These are phyloP conservation scores for Callorhinus ursinus DNA, from an alignment of 2,113 vertebrate genomes.

Conservation along the genomic window DNA sequence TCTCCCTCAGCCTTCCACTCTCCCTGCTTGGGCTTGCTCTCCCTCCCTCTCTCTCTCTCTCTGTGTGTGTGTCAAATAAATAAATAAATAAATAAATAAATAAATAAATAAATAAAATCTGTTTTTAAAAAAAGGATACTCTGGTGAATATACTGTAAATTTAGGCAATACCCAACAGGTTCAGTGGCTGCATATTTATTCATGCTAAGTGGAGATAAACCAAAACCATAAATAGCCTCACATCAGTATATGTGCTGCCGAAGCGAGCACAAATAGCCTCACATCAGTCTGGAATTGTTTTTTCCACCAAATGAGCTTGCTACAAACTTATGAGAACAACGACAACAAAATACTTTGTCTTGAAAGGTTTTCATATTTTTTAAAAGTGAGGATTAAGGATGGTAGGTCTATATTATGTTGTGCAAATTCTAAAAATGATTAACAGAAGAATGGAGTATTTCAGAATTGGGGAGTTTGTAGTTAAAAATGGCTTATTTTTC, in stretches of 20 bases:
- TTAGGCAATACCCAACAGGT: neutral
- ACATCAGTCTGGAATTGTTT: neutral
- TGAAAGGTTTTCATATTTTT: conserved; percentile 7
- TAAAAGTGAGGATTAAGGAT: neutral
- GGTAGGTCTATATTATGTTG: neutral
- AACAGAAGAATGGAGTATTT: neutral
- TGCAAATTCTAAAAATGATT: conserved; percentile 16
- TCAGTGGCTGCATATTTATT: neutral
- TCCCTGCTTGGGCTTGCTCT: neutral
- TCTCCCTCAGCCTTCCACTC: neutral
- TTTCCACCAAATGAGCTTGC: neutral
- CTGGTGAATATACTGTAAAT: neutral
- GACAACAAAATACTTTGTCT: neutral
- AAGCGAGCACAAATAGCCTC: neutral
- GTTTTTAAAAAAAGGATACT: neutral
- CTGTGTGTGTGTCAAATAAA: too few relatives aligned
- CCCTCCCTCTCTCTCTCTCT: too few relatives aligned
- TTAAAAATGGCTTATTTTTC: conserved; percentile 20
- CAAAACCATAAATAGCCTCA: conserved; percentile 3
- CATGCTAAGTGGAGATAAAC: conserved; percentile 12
- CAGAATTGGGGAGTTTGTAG: neutral
- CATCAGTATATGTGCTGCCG: neutral
- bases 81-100: too few relatives aligned
- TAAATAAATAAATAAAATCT: too few relatives aligned
- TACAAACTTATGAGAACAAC: neutral